Conservation (phyloP, 1,140 invertebrate genomes). For the Drosophila chauvacae region DNA sequence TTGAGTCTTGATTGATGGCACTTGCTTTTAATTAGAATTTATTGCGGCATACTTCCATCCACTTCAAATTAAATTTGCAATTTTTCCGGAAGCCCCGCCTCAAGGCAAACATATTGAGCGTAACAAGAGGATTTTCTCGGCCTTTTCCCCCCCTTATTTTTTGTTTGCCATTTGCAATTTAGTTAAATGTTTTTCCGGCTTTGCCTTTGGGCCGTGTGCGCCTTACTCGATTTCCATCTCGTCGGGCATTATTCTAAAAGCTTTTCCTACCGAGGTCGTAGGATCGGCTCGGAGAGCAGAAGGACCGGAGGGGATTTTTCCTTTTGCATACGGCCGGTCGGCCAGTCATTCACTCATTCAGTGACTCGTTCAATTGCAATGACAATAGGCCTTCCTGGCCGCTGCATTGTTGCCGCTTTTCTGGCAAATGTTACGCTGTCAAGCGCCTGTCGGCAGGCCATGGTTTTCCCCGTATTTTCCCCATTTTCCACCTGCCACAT, state of each 20-base stretch:
- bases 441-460: slow-evolving; percentile 65
- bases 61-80: slow-evolving; percentile 60
- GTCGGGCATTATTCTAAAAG: slow-evolving; percentile 67
- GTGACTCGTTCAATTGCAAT: slow-evolving; percentile 68
- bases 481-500: slow-evolving; percentile 67
- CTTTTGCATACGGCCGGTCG: slow-evolving; percentile 33
- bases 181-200: slow-evolving; percentile 61
- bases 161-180: slow-evolving; percentile 55
- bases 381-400: slow-evolving; percentile 49
- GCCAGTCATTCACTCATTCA: slow-evolving; percentile 54
- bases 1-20: slow-evolving; percentile 65
- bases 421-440: slow-evolving; percentile 69
- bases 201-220: slow-evolving; percentile 38
- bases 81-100: slow-evolving; percentile 29
- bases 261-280: slow-evolving; percentile 30
- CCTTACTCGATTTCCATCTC: slow-evolving; percentile 45
- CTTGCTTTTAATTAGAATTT: slow-evolving; percentile 73
- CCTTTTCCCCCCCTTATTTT: neutral
- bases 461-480: slow-evolving; percentile 17
- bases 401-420: slow-evolving; percentile 50
- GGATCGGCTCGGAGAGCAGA: slow-evolving; percentile 1
- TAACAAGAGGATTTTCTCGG: slow-evolving; percentile 36
- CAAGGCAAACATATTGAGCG: slow-evolving; percentile 43
- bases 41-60: slow-evolving; percentile 58
- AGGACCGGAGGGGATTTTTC: slow-evolving; percentile 23